Percentiles rank a stretch among this genome's conserved stretches.
Evolutionary conservation across 2,888 invertebrate species (phyloP).

Genomic region (Chorisops tibialis): DNA sequence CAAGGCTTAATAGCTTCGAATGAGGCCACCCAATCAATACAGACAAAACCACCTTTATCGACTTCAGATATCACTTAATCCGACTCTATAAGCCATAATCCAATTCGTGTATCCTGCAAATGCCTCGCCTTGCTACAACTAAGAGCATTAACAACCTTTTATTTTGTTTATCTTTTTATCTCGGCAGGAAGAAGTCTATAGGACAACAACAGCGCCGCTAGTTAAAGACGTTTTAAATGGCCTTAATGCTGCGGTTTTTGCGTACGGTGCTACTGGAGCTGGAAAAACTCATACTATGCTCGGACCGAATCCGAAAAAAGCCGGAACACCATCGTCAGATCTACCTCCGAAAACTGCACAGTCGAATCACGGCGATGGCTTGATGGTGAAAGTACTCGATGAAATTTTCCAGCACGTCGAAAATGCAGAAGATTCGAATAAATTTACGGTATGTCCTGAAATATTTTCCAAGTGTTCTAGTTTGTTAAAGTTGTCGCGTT

Average conservation of each 20-base stretch:
- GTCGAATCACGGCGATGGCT: conserved; percentile 45
- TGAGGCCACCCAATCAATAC: conserved; percentile 8
- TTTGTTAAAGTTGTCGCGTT: too few relatives aligned
- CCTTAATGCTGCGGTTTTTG: conserved; percentile 93
- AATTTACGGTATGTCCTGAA: conserved; percentile 42
- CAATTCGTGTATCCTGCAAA: not conserved
- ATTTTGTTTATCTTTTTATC: not conserved
- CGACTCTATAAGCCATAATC: not conserved
- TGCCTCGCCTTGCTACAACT: not conserved
- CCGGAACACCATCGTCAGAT: conserved; percentile 37
- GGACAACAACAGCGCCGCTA: conserved; percentile 77
- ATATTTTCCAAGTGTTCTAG: too few relatives aligned
- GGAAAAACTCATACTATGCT: conserved; percentile 53
- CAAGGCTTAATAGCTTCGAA: not conserved
- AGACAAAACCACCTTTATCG: not conserved
- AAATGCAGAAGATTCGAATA: conserved; percentile 42
- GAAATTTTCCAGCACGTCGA: conserved; percentile 51
- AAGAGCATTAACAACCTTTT: not conserved
- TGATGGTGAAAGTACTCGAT: conserved; percentile 52
- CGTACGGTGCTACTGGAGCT: conserved; percentile 59
- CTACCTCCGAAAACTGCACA: conserved; percentile 36
- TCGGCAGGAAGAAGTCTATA: conserved; percentile 72
- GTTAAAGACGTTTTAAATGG: conserved; percentile 84
- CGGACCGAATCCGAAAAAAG: conserved; percentile 49
- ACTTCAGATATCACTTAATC: not conserved